phyloP scores from a whole-genome alignment of 1,140 invertebrate genomes.

The Drosophila murphyi region DNA sequence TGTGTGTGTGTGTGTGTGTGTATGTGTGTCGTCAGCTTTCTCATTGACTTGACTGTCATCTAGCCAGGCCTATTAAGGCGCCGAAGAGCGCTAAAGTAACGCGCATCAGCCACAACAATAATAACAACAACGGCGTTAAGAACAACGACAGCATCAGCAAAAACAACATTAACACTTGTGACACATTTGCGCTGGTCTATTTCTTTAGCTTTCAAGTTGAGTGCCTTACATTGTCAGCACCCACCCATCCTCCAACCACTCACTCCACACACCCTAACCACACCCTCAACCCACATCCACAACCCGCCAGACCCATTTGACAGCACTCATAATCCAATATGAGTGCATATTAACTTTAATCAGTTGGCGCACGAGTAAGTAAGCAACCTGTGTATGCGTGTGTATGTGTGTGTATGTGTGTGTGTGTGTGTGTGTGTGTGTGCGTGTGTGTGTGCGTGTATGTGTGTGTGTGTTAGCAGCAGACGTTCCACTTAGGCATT shows the following conservation, averaged over 20 bases:
- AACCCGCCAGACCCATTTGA: constrained; percentile 43
- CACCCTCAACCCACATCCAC: not conserved
- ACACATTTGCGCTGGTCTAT: constrained; percentile 53
- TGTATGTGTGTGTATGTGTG: not conserved
- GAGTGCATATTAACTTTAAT: constrained; percentile 79
- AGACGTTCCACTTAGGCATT: constrained; percentile 72
- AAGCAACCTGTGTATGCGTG: not conserved
- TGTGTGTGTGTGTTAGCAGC: constrained; percentile 27
- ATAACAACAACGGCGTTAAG: not conserved
- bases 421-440: not conserved
- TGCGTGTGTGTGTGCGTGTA: not conserved
- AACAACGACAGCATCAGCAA: not conserved
- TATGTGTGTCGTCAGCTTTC: not conserved
- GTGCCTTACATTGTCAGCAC: constrained; percentile 58
- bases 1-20: not conserved
- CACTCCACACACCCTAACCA: not conserved
- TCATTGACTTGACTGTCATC: constrained; percentile 30
- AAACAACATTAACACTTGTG: constrained; percentile 32
- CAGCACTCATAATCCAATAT: constrained; percentile 57
- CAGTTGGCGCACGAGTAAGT: constrained; percentile 61
- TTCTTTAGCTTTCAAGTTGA: constrained; percentile 68
- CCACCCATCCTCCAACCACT: not conserved
- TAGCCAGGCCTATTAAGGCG: constrained; percentile 42
- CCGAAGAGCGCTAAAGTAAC: constrained; percentile 16
- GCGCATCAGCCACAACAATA: constrained; percentile 1